phyloP scores from a whole-genome alignment of 2,888 invertebrate genomes.

The Pheosia tremula region DNA sequence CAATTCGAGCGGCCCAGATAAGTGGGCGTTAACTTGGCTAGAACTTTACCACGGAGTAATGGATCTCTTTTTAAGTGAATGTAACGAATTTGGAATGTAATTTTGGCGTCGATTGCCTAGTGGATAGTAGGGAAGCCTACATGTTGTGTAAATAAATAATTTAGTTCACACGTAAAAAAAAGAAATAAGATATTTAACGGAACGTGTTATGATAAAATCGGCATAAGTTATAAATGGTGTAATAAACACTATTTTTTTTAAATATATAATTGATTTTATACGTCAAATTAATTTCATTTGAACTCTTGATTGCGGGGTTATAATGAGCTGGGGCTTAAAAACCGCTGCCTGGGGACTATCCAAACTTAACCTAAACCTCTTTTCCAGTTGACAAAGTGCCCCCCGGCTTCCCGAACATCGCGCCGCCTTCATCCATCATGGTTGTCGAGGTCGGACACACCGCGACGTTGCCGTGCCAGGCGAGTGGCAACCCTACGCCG shows the following conservation, averaged over 20 bases:
- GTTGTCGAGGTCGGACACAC: slow-evolving; percentile 98
- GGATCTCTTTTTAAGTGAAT: background rate
- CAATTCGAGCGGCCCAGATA: slow-evolving; percentile 37
- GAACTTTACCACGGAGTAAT: slow-evolving; percentile 10
- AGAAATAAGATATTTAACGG: too few species aligned
- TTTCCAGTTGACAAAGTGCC: slow-evolving; percentile 92
- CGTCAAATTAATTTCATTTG: too few species aligned
- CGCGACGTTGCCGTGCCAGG: slow-evolving; percentile 94
- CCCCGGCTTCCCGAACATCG: slow-evolving; percentile 93
- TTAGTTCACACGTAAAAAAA: too few species aligned
- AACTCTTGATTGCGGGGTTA: too few species aligned
- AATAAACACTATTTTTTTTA: too few species aligned
- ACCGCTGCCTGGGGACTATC: background rate
- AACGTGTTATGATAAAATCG: too few species aligned
- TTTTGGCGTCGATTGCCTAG: background rate
- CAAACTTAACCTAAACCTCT: slow-evolving; percentile 15
- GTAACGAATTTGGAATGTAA: slow-evolving; percentile 1
- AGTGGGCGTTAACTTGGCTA: slow-evolving; percentile 18
- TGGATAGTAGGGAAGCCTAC: background rate
- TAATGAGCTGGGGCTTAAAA: too few species aligned
- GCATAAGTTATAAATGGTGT: too few species aligned
- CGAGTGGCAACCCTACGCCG: slow-evolving; percentile 92
- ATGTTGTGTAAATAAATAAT: too few species aligned
- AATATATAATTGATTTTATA: too few species aligned
- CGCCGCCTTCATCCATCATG: slow-evolving; percentile 94